These are phyloP conservation scores for Thripadectes ignobilis DNA, from an alignment of 2,797 vertebrate species.

Conservation along the genomic window DNA sequence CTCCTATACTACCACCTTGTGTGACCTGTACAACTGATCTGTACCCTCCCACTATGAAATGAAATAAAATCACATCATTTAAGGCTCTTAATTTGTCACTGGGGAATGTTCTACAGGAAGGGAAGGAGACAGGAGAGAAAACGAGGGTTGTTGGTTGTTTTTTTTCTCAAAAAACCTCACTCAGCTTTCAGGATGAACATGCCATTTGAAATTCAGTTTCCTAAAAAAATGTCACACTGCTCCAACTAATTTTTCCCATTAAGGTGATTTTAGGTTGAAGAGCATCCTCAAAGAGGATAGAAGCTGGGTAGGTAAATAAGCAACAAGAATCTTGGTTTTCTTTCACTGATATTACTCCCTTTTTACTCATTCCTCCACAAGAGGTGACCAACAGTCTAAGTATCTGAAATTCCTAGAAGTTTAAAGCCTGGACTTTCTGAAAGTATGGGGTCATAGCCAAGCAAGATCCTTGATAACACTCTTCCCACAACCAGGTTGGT, in stretches of 20 bases:
- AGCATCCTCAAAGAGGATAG: background rate
- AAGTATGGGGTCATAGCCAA: background rate
- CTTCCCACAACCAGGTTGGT: background rate
- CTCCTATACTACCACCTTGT: background rate
- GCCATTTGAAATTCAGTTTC: background rate
- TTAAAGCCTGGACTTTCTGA: background rate
- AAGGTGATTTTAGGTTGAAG: background rate
- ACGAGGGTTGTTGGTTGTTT: fast-evolving
- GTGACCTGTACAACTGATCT: background rate
- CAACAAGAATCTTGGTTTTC: background rate
- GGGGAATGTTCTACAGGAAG: background rate
- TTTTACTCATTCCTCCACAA: background rate
- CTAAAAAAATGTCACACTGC: background rate
- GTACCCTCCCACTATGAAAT: background rate
- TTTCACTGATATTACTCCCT: background rate
- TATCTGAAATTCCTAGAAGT: background rate
- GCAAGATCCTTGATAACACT: background rate
- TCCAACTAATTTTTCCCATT: background rate
- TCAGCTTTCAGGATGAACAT: background rate
- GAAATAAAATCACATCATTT: background rate
- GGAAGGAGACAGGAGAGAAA: background rate
- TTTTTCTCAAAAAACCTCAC: background rate
- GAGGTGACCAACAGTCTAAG: background rate
- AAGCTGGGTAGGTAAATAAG: background rate
- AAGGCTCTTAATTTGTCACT: background rate